phyloP scores from a whole-genome alignment of 2,113 vertebrate species.

The Jacana jacana region DNA sequence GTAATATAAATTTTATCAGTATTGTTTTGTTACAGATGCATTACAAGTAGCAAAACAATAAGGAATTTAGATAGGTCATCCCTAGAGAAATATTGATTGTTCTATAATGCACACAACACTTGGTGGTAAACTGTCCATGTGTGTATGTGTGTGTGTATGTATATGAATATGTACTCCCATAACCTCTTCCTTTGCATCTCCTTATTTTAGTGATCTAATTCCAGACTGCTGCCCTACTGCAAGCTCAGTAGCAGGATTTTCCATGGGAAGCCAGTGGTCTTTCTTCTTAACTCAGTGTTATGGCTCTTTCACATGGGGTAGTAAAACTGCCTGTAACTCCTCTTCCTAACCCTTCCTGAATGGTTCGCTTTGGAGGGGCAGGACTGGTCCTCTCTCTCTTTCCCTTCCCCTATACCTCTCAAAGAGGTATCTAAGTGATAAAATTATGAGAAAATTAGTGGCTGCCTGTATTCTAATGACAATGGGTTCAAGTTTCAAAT shows the following conservation, averaged over 20 bases:
- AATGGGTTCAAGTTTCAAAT: not conserved
- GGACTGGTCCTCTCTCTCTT: not conserved
- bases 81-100: not conserved
- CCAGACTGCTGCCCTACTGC: not conserved
- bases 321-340: not conserved
- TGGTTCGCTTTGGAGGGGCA: not conserved
- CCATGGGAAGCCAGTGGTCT: not conserved
- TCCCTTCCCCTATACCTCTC: not conserved
- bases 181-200: not conserved
- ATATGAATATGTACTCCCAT: not conserved
- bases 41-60: not conserved
- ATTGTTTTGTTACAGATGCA: not conserved
- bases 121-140: not conserved
- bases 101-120: not conserved
- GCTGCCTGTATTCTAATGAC: not conserved
- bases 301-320: not conserved
- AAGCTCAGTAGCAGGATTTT: not conserved
- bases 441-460: not conserved
- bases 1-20: not conserved
- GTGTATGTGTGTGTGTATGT: not conserved
- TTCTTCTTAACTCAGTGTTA: not conserved
- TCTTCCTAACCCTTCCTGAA: not conserved
- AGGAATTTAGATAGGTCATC: not conserved
- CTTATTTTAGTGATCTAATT: not conserved
- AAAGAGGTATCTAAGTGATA: not conserved